Base-by-base conservation (phyloP, 2,888 invertebrate species). In the Pomacea canaliculata region DNA sequence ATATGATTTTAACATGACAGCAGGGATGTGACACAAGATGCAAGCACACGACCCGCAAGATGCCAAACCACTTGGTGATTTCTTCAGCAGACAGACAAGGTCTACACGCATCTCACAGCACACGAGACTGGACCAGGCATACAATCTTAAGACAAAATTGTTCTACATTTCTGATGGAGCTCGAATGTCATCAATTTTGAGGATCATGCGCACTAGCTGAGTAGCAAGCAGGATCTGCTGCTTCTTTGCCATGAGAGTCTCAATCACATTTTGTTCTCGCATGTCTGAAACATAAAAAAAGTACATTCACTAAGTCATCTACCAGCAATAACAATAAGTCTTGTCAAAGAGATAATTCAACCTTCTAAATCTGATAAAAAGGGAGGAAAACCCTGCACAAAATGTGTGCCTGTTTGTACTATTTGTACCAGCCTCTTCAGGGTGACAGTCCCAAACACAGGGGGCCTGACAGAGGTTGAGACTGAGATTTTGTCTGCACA, bases 151-250 rank as follows among this genome's bases (percentile, higher is more conserved):
- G 10, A 56, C 51, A 56, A 56, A 56, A 37, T 37, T 27, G 27
- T 12, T 60, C 62, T 74, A 74, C 63, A 77, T 76, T 51, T 82
- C 81, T n/a, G 37, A 76, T 13, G 81, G 81, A 51, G 79, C 93
- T 83, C 95, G 94, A 65, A 99, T 96, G 90, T 99, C 99, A 90
- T 99, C 99, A 79, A 99, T 99, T 92, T 99, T 99, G 83, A 99
- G 93, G 83, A 99, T 99, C 99, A 99, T 99, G 91, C 99, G 98
- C 73, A 99, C 99, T 81, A 99, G 93, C 89, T 99, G 99, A 0
- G 99, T 97, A 37, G 99, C 99, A 83, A 99, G 93, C 59, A 97
- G 93, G 79, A 99, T 95, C 92, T 99, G 99, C 89, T 99, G 98
- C 87, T 96, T 96, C 93, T 99, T 99, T 62, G 97, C 97, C 91